Evolutionary conservation across 2,113 vertebrate species (phyloP).

Genomic region (Scophthalmus maximus): DNA sequence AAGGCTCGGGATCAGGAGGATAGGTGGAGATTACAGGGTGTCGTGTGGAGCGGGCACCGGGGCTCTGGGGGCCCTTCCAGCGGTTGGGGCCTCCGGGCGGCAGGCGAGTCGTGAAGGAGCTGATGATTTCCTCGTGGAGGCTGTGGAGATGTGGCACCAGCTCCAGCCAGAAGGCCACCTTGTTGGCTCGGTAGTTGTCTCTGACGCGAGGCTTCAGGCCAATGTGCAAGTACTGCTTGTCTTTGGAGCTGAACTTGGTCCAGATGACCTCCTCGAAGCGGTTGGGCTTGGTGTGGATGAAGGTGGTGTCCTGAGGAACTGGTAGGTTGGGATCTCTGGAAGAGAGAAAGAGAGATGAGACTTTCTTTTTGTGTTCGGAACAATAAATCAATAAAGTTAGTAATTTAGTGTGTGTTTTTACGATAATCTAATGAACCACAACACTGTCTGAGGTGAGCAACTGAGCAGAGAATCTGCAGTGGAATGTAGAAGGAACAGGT

Average conservation of each 20-base stretch:
- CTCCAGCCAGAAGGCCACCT: constrained; percentile 99
- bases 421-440: neutral
- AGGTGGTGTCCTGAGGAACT: constrained; percentile 98
- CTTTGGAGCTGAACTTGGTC: constrained; percentile 99
- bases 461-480: neutral
- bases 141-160: constrained; percentile 97
- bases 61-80: constrained; percentile 79
- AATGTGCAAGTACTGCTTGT: constrained; percentile 98
- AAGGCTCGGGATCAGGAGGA: constrained; percentile 87
- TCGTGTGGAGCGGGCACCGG: constrained; percentile 60
- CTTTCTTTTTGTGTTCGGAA: neutral
- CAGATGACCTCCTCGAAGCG: constrained; percentile 99
- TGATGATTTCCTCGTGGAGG: constrained; percentile 88
- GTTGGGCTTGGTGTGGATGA: constrained; percentile 98
- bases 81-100: constrained; percentile 86
- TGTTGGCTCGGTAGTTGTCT: constrained; percentile 98
- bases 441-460: neutral
- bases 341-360: constrained; percentile 14
- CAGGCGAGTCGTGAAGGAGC: constrained; percentile 89
- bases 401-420: neutral
- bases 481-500: neutral
- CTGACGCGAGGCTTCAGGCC: constrained; percentile 98
- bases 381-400: neutral
- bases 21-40: constrained; percentile 86
- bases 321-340: constrained; percentile 95